Evolutionary conservation across 2,113 vertebrate species (phyloP).

Genomic region (Capricornis sumatraensis): DNA sequence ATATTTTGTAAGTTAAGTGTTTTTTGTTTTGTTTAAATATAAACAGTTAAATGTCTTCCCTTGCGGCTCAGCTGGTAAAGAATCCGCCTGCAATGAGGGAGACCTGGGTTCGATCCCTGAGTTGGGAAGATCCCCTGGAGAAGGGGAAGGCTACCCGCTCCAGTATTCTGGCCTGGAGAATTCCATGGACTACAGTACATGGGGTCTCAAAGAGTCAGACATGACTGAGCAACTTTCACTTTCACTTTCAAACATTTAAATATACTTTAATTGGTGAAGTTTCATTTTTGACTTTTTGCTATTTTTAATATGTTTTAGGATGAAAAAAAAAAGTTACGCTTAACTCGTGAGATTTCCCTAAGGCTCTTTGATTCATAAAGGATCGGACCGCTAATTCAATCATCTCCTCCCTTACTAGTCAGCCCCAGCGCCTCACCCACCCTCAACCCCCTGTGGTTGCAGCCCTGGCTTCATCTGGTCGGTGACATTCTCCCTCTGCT

Average conservation of each 20-base stretch:
- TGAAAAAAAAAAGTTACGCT: background rate
- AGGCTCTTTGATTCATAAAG: background rate
- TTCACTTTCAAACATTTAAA: background rate
- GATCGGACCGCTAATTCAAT: background rate
- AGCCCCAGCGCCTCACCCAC: background rate
- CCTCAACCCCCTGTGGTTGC: background rate
- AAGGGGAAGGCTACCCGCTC: background rate
- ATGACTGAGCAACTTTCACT: background rate
- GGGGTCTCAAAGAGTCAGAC: background rate
- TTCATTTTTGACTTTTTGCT: background rate
- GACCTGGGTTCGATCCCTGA: background rate
- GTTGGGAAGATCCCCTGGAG: background rate
- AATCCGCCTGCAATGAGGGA: background rate
- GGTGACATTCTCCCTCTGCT: background rate
- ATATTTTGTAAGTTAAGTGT: background rate
- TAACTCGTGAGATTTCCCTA: background rate
- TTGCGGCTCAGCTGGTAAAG: background rate
- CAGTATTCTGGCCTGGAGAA: background rate
- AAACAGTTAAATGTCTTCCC: background rate
- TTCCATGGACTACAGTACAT: background rate
- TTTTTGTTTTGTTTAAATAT: slow-evolving; percentile 16
- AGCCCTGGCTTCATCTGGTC: background rate
- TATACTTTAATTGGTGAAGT: background rate
- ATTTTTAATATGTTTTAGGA: background rate
- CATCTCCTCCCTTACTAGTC: background rate